Conservation (phyloP, 2,113 vertebrate species). For the Cygnus atratus region DNA sequence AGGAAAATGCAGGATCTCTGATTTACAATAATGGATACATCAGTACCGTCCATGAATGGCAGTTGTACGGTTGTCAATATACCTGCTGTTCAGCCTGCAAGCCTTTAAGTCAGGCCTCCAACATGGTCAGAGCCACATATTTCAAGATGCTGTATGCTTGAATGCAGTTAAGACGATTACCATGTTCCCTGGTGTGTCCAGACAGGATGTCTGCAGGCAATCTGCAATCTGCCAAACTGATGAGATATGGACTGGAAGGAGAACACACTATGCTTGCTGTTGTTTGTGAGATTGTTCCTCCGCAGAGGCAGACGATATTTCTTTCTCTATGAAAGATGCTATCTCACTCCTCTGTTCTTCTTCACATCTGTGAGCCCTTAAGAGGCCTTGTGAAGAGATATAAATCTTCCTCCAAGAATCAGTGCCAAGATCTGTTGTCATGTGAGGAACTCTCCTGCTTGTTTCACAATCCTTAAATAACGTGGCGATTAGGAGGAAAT, state of each 20-base stretch:
- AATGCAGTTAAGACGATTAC: not conserved
- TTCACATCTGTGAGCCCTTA: not conserved
- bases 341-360: not conserved
- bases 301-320: not conserved
- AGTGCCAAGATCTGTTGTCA: not conserved
- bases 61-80: not conserved
- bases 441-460: not conserved
- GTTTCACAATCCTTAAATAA: not conserved
- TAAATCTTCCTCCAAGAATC: not conserved
- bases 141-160: not conserved
- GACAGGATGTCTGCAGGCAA: conserved; percentile 27
- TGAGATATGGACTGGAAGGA: conserved; percentile 13
- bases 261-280: not conserved
- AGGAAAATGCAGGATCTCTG: rapidly evolving
- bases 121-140: not conserved
- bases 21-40: not conserved
- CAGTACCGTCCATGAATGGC: not conserved
- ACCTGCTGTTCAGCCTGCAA: not conserved
- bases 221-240: conserved; percentile 23
- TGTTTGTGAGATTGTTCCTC: not conserved
- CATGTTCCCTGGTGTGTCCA: not conserved
- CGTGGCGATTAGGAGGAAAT: not conserved
- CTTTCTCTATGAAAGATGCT: not conserved
- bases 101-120: not conserved
- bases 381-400: not conserved